Base-by-base conservation (phyloP, 1,140 invertebrate species). In the Scaptomyza hsui region DNA sequence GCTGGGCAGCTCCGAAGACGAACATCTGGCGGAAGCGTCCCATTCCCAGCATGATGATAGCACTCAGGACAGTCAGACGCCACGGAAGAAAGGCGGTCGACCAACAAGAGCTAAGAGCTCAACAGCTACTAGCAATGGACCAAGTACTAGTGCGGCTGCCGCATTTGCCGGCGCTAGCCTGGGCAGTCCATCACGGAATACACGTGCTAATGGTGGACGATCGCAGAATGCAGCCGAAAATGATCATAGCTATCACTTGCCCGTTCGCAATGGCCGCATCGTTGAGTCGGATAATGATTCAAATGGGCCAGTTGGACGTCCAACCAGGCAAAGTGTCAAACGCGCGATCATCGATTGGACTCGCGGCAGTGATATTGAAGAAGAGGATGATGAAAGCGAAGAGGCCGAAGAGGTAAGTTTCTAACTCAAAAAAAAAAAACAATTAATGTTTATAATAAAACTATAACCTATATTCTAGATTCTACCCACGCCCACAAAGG, bases 191-290 rank as follows among this genome's bases (percentile, higher is more conserved):
- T 91, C 73, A 4, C 75, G 89, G 4, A 89, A 74, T 37, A 91
- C 85, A 3, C 78, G 88, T 16, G 79, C 78, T 26, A 89, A 90
- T 47, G 78, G 79, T 0, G 71, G 65, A 1, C 51, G 83, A 1
- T 47, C 73, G 6, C 71, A 78, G 13, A 51, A 75, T 57, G 80
- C 75, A 1, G 56, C 89, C 4, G 90, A 91, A 41, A 90, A 89
- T 41, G 90, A 91, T 74, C 90, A 91, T 41, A 91, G 90, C 60
- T 91, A 91, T 51, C 90, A 91, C 72, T 39, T 91, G 29, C 83
- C 90, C 0, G 85, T 86, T 7, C 82, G 89, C 47, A 90, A 89
- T 52, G 89, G 90, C 3, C 89, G 90, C 2, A 85, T 89, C 21
- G 73, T 85, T 3, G 89, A 89, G 10, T 89, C 90, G 0, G 90